Evolutionary conservation across 1,140 invertebrate genomes (phyloP).

Genomic region (Calephelis nemesis): DNA sequence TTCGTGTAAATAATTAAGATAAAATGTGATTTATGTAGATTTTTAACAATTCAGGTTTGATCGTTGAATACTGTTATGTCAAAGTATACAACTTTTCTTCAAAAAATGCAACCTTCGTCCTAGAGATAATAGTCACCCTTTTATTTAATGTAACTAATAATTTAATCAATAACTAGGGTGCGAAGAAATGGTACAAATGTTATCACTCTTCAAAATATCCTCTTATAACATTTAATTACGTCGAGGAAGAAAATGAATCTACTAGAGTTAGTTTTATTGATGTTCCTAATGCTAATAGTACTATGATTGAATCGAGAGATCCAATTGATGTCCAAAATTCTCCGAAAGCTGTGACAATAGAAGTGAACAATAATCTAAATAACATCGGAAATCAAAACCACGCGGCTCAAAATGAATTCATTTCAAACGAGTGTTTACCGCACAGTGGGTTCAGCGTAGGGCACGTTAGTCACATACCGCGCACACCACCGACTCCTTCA

Average conservation of each 20-base stretch:
- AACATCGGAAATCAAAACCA: neutral
- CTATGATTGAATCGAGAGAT: constrained; percentile 38
- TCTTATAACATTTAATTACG: constrained; percentile 54
- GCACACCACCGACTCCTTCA: constrained; percentile 48
- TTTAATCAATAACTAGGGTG: constrained; percentile 51
- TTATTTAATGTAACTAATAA: constrained; percentile 24
- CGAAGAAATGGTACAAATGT: constrained; percentile 63
- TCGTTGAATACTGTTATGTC: constrained; percentile 37
- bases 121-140: constrained; percentile 14
- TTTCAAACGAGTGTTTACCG: constrained; percentile 32
- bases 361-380: neutral
- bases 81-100: constrained; percentile 49
- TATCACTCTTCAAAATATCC: constrained; percentile 66
- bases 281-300: constrained; percentile 53
- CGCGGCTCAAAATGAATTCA: neutral
- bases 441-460: constrained; percentile 43
- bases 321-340: constrained; percentile 9
- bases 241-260: constrained; percentile 48
- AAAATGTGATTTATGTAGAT: constrained; percentile 25
- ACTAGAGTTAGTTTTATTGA: constrained; percentile 37
- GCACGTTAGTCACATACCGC: constrained; percentile 65
- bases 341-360: constrained; percentile 15
- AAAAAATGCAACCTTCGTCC: constrained; percentile 47
- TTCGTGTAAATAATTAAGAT: constrained; percentile 28
- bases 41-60: constrained; percentile 44